Evolutionary conservation across 2,113 vertebrate genomes (phyloP), one percentile per base, ranked within the genome.

Genomic region (Arenaria interpres): DNA sequence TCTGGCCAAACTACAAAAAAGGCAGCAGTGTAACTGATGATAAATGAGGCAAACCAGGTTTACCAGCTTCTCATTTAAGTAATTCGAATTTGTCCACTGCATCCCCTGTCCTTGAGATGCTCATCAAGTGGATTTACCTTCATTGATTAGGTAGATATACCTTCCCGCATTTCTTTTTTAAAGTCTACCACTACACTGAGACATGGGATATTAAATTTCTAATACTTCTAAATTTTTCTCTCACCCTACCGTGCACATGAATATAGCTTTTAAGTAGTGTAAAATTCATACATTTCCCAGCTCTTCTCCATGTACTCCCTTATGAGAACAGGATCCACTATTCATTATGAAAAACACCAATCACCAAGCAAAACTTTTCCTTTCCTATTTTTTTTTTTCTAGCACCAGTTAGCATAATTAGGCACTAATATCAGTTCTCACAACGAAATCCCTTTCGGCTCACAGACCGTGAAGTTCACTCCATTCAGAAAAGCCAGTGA

Each of bases 141-240:
- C 5, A 62, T 84, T 74, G 57, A 50, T 54, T 54, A 64, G 5
- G 28, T 46, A 84, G 60, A 63, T 39, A 57, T 13, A 78, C 2
- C 9, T 53, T 4, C 7, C 6, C 0, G 2, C 2, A 3, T 24
- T 2, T 41, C 46, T 24, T 59, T 59, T 43, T 21, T 13, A 2
- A 3, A 24, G 67, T 41, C 74, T 72, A 20, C 14, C 5, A 19
- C 7, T 39, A 76, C 14, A n/a, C 13, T 45, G 35, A 77, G 14
- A 35, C 14, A 73, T 9, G 3, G 9, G 5, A 27, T 80, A 62
- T 48, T 50, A 74, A 30, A 62, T 45, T 57, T 53, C 8, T 83
- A 35, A 57, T 28, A 27, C 4, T 64, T 80, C 7, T 45, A 19
- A 75, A 4, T 1, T 62, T 77, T 84, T 90, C 17, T 86, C 27